Conservation (phyloP, 23 tunicate genomes). For the Clavelina lepadiformis region DNA sequence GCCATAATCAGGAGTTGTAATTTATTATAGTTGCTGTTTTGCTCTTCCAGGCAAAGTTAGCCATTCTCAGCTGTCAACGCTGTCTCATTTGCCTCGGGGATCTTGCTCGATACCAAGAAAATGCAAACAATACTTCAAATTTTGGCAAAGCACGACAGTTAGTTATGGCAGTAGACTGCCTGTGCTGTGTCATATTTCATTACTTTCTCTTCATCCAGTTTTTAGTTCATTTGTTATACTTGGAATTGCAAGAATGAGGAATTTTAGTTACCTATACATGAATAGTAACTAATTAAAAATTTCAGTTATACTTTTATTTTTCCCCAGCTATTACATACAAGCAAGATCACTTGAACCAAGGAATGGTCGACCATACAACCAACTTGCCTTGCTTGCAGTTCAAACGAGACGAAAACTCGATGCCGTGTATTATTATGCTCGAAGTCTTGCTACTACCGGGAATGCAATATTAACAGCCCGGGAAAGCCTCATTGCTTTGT, state of each 20-base stretch:
- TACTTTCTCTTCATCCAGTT: too few relatives aligned
- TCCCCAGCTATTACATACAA: constrained; percentile 38
- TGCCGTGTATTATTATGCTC: constrained; percentile 76
- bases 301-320: not conserved
- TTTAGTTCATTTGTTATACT: too few relatives aligned
- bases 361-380: constrained; percentile 92
- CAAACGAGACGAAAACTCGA: constrained; percentile 67
- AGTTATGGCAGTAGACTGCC: too few relatives aligned
- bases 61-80: constrained; percentile 62
- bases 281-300: too few relatives aligned
- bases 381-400: constrained; percentile 80
- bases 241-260: too few relatives aligned
- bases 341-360: constrained; percentile 67
- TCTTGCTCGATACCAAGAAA: constrained; percentile 71
- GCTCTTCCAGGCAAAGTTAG: constrained; percentile 41
- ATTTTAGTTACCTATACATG: too few relatives aligned
- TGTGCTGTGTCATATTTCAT: constrained; percentile 2
- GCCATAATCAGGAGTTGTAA: not conserved
- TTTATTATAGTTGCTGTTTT: not conserved
- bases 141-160: constrained; percentile 77
- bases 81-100: constrained; percentile 73
- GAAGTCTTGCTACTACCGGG: constrained; percentile 59
- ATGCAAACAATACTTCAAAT: constrained; percentile 45
- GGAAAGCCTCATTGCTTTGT: constrained; percentile 76
- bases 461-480: constrained; percentile 75